A percentile compares a stretch with the other conserved stretches of the same genome.
Evolutionary conservation across 2,113 vertebrate genomes (phyloP).

Genomic region (Brachionichthys hirsutus): DNA sequence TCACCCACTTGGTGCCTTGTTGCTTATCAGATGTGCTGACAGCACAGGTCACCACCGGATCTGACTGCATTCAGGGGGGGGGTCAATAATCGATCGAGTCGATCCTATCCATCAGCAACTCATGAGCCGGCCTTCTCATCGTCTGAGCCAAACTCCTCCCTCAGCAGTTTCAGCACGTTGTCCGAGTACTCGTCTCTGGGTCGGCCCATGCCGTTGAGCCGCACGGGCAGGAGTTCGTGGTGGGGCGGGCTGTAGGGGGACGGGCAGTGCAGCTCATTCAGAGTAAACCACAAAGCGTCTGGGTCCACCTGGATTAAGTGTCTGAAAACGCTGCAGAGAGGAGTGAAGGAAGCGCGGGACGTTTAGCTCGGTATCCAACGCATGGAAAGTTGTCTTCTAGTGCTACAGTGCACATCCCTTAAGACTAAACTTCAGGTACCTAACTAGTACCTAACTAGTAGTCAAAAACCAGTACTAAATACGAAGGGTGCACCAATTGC

Average conservation of each 20-base stretch:
- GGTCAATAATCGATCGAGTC: background rate
- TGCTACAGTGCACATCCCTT: background rate
- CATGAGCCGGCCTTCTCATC: background rate
- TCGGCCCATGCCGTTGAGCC: slow-evolving; percentile 61
- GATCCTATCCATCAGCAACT: slow-evolving; percentile 7
- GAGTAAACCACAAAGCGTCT: slow-evolving; percentile 85
- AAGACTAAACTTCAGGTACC: too few species aligned
- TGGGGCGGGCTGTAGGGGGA: slow-evolving; percentile 73
- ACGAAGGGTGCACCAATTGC: too few species aligned
- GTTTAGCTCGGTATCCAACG: slow-evolving; percentile 15
- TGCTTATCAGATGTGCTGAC: slow-evolving; percentile 28
- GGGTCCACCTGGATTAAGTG: slow-evolving; percentile 84
- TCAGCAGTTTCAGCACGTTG: slow-evolving; percentile 83
- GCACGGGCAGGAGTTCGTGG: slow-evolving; percentile 74
- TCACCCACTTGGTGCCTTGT: slow-evolving; percentile 6
- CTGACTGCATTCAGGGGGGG: slow-evolving; percentile 1
- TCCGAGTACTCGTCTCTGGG: slow-evolving; percentile 74
- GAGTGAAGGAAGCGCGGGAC: background rate
- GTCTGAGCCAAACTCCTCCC: slow-evolving; percentile 54
- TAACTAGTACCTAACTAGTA: too few species aligned
- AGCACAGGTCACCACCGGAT: slow-evolving; percentile 19
- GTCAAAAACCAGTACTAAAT: too few species aligned
- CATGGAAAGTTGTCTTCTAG: background rate
- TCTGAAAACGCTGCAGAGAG: slow-evolving; percentile 81
- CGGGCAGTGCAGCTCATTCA: slow-evolving; percentile 81